These are phyloP conservation scores for Clanis bilineata DNA, from an alignment of 2,888 invertebrate genomes.

Conservation along the genomic window DNA sequence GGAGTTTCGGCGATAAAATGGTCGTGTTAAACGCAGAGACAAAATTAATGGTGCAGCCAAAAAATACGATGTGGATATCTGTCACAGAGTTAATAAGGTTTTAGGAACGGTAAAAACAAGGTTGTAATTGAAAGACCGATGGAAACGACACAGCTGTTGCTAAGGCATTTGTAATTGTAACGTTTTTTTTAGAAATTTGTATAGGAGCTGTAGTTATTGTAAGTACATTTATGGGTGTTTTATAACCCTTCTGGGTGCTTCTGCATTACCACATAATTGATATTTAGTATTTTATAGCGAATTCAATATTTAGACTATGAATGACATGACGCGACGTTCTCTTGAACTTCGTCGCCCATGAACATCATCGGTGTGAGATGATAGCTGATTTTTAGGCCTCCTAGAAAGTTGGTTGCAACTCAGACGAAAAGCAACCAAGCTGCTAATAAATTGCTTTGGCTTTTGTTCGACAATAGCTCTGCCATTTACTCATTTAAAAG, in stretches of 20 bases:
- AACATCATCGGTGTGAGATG: too few species aligned
- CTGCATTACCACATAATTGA: too few species aligned
- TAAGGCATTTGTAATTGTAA: conserved; percentile 18
- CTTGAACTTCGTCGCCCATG: too few species aligned
- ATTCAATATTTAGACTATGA: too few species aligned
- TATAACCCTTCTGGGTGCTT: background rate
- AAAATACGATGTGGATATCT: background rate
- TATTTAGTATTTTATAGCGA: too few species aligned
- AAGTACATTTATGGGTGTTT: background rate
- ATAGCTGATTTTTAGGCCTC: too few species aligned
- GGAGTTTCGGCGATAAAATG: conserved; percentile 15
- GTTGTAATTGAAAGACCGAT: conserved; percentile 8
- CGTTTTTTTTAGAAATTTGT: conserved; percentile 17
- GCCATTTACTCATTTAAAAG: too few species aligned
- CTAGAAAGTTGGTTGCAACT: too few species aligned
- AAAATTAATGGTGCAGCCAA: background rate
- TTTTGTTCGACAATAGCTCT: too few species aligned
- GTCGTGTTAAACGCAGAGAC: conserved; percentile 14
- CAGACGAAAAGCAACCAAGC: too few species aligned
- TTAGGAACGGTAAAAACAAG: background rate
- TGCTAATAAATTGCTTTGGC: too few species aligned
- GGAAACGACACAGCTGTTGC: conserved; percentile 20
- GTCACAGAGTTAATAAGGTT: background rate
- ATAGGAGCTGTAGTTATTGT: background rate
- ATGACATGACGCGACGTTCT: too few species aligned